Evolutionary conservation across 2,888 invertebrate genomes (phyloP).

Genomic region (Sericinus montela): DNA sequence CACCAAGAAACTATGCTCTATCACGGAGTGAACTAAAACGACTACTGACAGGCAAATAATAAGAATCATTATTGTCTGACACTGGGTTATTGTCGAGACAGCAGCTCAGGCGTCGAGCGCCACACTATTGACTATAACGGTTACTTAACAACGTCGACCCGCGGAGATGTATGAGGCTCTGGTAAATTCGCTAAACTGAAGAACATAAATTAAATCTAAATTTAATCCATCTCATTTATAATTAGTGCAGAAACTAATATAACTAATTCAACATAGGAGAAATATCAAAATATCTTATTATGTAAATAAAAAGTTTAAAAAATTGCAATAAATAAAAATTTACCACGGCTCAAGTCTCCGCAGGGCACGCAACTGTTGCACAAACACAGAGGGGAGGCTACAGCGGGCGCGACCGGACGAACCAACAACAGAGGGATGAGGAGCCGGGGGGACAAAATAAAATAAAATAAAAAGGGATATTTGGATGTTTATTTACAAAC

Average conservation of each 20-base stretch:
- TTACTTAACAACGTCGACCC: conserved; percentile 18
- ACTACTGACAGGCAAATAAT: conserved; percentile 64
- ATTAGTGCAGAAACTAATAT: too few species aligned
- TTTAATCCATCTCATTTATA: too few species aligned
- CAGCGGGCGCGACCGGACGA: conserved; percentile 25
- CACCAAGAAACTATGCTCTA: conserved; percentile 24
- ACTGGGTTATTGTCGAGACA: conserved; percentile 80
- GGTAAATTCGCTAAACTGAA: background rate
- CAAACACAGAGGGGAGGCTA: conserved; percentile 11
- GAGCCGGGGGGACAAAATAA: conserved; percentile 49
- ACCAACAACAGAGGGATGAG: conserved; percentile 26
- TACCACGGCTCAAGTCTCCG: background rate
- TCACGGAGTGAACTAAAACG: conserved; percentile 36
- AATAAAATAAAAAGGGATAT: conserved; percentile 76
- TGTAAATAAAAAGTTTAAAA: too few species aligned
- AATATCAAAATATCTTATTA: too few species aligned
- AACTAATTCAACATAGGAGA: too few species aligned
- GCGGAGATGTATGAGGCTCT: background rate
- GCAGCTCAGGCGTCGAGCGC: conserved; percentile 63
- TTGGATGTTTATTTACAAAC: conserved; percentile 78
- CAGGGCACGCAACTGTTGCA: conserved; percentile 1
- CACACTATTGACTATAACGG: conserved; percentile 58
- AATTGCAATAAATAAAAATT: background rate
- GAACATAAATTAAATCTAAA: too few species aligned
- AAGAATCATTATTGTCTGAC: conserved; percentile 77